phyloP scores from a whole-genome alignment of 2,113 vertebrate species.

The Chlorodrepanis virens region DNA sequence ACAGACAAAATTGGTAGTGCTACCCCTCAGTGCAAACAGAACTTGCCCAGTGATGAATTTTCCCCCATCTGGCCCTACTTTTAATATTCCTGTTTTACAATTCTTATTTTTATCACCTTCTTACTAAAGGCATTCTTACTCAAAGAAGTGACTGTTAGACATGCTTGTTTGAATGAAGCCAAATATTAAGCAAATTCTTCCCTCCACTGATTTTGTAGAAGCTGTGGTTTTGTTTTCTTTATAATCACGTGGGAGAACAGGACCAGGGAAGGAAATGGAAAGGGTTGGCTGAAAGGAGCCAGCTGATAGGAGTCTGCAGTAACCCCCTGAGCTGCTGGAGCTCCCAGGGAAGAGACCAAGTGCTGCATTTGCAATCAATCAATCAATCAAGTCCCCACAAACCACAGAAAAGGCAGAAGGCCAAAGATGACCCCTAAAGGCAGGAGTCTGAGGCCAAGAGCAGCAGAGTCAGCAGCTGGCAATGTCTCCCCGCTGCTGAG shows the following conservation, averaged over 20 bases:
- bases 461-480: neutral
- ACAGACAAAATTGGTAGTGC: neutral
- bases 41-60: neutral
- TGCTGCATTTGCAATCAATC: neutral
- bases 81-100: neutral
- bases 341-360: neutral
- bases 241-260: neutral
- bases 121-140: neutral
- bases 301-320: neutral
- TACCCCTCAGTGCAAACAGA: neutral
- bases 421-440: neutral
- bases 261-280: neutral
- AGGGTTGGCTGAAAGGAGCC: neutral
- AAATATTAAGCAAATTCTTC: neutral
- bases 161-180: neutral
- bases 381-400: neutral
- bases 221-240: neutral
- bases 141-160: neutral
- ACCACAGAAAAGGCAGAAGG: neutral
- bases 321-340: neutral
- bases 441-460: neutral
- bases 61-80: neutral
- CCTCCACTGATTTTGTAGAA: neutral
- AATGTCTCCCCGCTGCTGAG: neutral
- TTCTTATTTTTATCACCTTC: neutral